Conservation (phyloP, 2,888 invertebrate genomes). For the Drosophila barbarae region DNA sequence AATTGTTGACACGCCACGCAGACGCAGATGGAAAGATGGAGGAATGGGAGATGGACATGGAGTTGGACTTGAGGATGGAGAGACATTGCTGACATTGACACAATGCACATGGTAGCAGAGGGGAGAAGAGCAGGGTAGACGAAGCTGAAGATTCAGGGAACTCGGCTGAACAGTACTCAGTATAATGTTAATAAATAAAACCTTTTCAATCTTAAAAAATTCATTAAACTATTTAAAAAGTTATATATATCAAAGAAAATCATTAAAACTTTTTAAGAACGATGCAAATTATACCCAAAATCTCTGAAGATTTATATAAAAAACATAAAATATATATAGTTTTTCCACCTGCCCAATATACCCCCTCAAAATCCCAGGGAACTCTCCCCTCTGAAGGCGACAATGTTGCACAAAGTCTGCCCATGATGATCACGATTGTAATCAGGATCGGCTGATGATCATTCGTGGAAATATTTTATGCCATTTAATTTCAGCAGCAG, state of each 20-base stretch:
- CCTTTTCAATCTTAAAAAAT: no score
- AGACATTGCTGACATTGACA: constrained; percentile 66
- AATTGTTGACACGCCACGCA: constrained; percentile 71
- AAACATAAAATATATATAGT: neutral
- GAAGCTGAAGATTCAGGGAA: fast-evolving
- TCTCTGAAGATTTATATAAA: neutral
- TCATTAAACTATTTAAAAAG: no score
- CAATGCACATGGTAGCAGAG: constrained; percentile 51
- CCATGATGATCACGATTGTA: constrained; percentile 31
- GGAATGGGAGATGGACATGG: constrained; percentile 5
- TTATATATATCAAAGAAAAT: no score
- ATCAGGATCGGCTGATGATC: constrained; percentile 26
- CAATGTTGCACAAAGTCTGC: constrained; percentile 42
- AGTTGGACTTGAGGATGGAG: constrained; percentile 5
- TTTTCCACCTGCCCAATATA: neutral
- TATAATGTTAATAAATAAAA: neutral
- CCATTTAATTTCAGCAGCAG: constrained; percentile 61
- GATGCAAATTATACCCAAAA: no score
- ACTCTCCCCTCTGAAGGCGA: constrained; percentile 28
- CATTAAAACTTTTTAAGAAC: no score
- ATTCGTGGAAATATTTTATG: constrained; percentile 62
- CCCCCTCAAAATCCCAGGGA: neutral
- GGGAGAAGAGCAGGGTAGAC: constrained; percentile 1
- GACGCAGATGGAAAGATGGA: constrained; percentile 37
- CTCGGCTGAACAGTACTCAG: neutral